phyloP scores from a whole-genome alignment of 2,113 vertebrate species.

The Dasyurus viverrinus region DNA sequence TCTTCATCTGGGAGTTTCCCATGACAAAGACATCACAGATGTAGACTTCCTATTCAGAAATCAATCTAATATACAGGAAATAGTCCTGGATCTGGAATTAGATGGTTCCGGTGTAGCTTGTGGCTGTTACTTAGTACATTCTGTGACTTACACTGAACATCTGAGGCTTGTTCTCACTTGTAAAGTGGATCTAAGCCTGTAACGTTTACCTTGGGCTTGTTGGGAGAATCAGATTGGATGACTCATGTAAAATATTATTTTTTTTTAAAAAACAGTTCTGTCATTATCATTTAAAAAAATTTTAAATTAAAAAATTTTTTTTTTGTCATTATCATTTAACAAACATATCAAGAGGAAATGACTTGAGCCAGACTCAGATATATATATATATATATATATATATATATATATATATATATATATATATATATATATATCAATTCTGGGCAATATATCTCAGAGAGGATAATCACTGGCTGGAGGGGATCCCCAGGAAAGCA shows the following conservation, averaged over 20 bases:
- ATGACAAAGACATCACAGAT: too few species aligned
- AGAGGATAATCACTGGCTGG: not conserved
- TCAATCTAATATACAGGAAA: not conserved
- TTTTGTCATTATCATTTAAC: not conserved
- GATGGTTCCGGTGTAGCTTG: not conserved
- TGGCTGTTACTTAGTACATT: not conserved
- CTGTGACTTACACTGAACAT: not conserved
- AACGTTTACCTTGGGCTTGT: not conserved
- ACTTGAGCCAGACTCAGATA: not conserved
- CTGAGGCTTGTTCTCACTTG: not conserved
- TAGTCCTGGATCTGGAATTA: not conserved
- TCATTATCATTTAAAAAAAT: not conserved
- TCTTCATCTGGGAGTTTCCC: too few species aligned
- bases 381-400: too few species aligned
- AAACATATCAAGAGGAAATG: not conserved
- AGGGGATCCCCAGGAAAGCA: not conserved
- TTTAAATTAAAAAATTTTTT: too few species aligned
- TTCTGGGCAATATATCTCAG: not conserved
- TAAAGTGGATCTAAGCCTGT: not conserved
- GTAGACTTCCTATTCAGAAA: not conserved
- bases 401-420: too few species aligned
- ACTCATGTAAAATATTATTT: not conserved
- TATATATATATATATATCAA: too few species aligned
- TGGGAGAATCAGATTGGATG: not conserved
- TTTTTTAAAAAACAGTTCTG: not conserved